phyloP scores from a whole-genome alignment of 2,113 vertebrate genomes.

The Muscicapa adusta region DNA sequence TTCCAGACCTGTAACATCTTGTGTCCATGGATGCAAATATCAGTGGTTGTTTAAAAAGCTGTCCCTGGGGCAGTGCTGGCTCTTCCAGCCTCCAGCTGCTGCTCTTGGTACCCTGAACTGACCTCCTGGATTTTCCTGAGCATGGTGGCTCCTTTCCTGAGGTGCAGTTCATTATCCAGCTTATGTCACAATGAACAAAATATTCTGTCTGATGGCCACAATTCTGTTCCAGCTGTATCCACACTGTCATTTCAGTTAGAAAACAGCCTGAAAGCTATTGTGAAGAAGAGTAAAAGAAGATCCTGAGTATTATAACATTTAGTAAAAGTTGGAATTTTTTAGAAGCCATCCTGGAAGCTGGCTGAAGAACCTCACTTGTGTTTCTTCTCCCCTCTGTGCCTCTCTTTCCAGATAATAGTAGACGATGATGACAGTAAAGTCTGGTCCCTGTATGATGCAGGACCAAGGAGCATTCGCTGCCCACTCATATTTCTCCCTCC shows the following conservation, averaged over 20 bases:
- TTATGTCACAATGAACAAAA: neutral
- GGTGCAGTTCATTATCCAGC: neutral
- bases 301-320: neutral
- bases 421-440: conserved; percentile 98
- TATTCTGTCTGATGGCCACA: neutral
- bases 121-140: neutral
- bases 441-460: conserved; percentile 95
- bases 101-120: neutral
- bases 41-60: neutral
- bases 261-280: neutral
- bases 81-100: neutral
- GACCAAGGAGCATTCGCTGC: conserved; percentile 91
- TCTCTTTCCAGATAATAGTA: conserved; percentile 87
- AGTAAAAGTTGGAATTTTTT: neutral
- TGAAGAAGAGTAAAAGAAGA: neutral
- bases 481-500: conserved; percentile 96
- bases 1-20: neutral
- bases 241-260: neutral
- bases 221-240: neutral
- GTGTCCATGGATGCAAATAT: neutral
- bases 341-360: neutral
- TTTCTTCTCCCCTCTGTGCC: neutral
- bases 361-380: neutral
- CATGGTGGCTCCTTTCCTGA: neutral
- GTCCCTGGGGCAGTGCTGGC: neutral